Conservation (phyloP, 2,113 vertebrate species). For the Sorex araneus region DNA sequence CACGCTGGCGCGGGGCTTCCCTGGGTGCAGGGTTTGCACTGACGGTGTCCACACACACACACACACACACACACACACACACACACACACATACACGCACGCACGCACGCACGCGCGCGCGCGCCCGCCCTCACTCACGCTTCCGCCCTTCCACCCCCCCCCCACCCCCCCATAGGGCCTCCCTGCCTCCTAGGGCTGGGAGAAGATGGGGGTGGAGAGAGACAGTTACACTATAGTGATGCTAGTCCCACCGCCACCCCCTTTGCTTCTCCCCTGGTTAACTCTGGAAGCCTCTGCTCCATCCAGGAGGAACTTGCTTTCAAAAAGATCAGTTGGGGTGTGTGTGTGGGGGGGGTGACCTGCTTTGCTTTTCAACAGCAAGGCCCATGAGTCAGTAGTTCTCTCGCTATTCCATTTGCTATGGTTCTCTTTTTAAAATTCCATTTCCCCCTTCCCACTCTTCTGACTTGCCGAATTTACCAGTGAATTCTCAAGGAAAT, state of each 20-base stretch:
- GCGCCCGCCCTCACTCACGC: not conserved
- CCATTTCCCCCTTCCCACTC: constrained; percentile 62
- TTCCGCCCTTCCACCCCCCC: not conserved
- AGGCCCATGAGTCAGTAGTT: constrained; percentile 35
- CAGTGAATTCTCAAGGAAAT: constrained; percentile 70
- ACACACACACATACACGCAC: not conserved
- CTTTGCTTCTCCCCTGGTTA: constrained; percentile 65
- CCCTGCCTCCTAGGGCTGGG: not conserved
- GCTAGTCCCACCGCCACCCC: constrained; percentile 47
- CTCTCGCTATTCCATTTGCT: constrained; percentile 36
- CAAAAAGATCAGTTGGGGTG: not conserved
- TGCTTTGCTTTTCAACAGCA: constrained; percentile 28
- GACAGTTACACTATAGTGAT: not conserved
- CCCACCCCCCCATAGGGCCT: not conserved
- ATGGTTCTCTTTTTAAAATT: constrained; percentile 74
- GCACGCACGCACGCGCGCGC: not conserved
- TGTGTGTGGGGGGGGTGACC: not conserved
- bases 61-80: not conserved
- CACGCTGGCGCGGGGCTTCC: not conserved
- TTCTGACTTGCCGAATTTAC: constrained; percentile 35
- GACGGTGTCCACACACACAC: not conserved
- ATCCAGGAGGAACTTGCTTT: constrained; percentile 21
- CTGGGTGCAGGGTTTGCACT: not conserved
- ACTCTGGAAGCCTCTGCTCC: constrained; percentile 45
- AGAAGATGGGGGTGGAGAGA: not conserved